phyloP scores from a whole-genome alignment of 2,113 vertebrate species.

The Podarcis cretensis region DNA sequence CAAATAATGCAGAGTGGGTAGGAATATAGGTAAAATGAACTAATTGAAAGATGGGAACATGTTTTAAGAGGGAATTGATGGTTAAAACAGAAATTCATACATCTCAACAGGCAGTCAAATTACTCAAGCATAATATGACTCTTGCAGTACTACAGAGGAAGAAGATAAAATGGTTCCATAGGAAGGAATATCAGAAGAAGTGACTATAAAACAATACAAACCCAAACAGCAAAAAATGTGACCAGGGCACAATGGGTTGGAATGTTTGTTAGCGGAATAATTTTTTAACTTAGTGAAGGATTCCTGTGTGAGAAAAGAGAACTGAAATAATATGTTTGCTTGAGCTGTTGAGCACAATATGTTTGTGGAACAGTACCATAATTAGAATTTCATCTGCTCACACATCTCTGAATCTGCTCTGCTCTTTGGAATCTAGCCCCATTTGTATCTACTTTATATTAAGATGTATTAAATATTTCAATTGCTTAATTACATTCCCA shows the following conservation, averaged over 20 bases:
- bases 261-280: background rate
- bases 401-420: no score
- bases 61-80: background rate
- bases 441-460: no score
- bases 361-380: no score
- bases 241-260: background rate
- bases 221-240: background rate
- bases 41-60: background rate
- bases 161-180: background rate
- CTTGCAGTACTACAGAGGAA: background rate
- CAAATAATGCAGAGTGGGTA: background rate
- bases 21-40: background rate
- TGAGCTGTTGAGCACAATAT: no score
- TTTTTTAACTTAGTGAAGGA: background rate
- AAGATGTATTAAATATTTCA: background rate
- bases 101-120: background rate
- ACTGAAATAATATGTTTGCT: background rate
- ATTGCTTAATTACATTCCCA: background rate
- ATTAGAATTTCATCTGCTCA: no score
- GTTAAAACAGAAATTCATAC: background rate
- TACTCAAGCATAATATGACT: background rate
- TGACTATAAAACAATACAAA: background rate
- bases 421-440: background rate
- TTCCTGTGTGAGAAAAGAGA: background rate
- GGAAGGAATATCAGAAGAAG: background rate